A percentile compares a stretch with the other conserved stretches of the same genome.
These are phyloP conservation scores for Glossophaga mutica DNA, from an alignment of 2,797 vertebrate species.

Conservation along the genomic window DNA sequence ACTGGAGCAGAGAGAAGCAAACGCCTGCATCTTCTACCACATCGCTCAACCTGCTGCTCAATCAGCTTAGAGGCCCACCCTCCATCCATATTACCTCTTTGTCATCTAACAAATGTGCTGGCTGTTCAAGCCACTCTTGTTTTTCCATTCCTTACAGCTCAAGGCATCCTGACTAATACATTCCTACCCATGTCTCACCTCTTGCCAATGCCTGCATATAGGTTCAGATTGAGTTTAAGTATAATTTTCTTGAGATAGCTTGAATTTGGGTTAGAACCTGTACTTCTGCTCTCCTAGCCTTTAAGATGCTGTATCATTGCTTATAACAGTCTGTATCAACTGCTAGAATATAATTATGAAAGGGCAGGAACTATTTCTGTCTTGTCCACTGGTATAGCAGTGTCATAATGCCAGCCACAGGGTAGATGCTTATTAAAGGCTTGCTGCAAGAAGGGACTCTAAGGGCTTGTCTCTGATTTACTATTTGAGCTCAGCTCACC, in stretches of 20 bases:
- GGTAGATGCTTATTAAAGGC: not conserved
- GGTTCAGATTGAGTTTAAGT: not conserved
- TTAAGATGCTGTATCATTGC: too few species aligned
- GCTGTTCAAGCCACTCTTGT: not conserved
- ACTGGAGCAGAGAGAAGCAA: not conserved
- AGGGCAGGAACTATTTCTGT: not conserved
- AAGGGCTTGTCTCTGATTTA: not conserved
- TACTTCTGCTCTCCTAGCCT: not conserved
- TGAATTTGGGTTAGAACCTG: not conserved
- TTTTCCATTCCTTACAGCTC: not conserved
- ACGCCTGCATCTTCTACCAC: not conserved
- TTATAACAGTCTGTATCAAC: not conserved
- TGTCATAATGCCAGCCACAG: not conserved
- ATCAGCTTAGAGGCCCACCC: accelerated
- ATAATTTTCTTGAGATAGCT: not conserved
- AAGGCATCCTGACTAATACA: not conserved
- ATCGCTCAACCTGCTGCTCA: not conserved
- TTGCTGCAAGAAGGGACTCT: not conserved
- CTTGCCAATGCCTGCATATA: not conserved
- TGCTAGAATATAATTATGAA: not conserved
- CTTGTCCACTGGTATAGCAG: not conserved
- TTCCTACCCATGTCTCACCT: accelerated
- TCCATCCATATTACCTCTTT: not conserved
- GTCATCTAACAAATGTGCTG: not conserved
- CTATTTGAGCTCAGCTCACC: not conserved